phyloP scores from a whole-genome alignment of 2,797 vertebrate genomes.

The Xiphophorus birchmanni region DNA sequence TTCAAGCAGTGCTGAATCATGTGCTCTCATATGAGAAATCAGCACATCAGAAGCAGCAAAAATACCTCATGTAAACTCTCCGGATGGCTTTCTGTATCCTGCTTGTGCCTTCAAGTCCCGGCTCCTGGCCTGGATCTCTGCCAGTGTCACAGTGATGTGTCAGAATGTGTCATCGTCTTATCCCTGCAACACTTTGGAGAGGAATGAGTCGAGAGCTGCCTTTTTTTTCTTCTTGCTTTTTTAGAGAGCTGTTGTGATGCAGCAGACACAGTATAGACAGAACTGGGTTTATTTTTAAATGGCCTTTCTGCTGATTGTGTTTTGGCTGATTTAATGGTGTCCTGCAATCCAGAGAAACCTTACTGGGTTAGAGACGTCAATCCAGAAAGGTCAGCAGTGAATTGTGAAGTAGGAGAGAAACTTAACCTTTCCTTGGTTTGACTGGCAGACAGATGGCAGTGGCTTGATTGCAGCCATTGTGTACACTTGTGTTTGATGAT shows the following conservation, averaged over 20 bases:
- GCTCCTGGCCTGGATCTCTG: slow-evolving; percentile 39
- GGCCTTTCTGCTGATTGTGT: slow-evolving; percentile 49
- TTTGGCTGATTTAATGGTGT: slow-evolving; percentile 63
- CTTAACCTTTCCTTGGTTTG: slow-evolving; percentile 68
- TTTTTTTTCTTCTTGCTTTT: slow-evolving; percentile 26
- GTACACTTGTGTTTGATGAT: slow-evolving; percentile 79
- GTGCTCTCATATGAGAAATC: slow-evolving; percentile 40
- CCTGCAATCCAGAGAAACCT: slow-evolving; percentile 53
- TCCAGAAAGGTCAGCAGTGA: slow-evolving; percentile 69
- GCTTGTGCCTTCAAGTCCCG: slow-evolving; percentile 50
- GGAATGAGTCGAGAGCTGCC: slow-evolving; percentile 29
- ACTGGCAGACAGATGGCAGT: slow-evolving; percentile 70
- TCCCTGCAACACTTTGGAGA: slow-evolving; percentile 37
- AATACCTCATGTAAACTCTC: slow-evolving; percentile 45
- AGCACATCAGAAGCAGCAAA: slow-evolving; percentile 43
- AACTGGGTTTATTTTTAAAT: slow-evolving; percentile 64
- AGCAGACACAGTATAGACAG: slow-evolving; percentile 10
- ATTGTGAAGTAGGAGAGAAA: slow-evolving; percentile 58
- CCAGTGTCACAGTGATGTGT: slow-evolving; percentile 57
- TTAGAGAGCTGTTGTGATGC: neutral
- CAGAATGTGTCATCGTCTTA: slow-evolving; percentile 52
- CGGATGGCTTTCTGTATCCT: slow-evolving; percentile 33
- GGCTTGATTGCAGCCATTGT: slow-evolving; percentile 80
- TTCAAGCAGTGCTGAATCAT: slow-evolving; percentile 41
- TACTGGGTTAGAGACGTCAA: slow-evolving; percentile 45